Percentiles rank a stretch among this genome's conserved stretches.
Evolutionary conservation across 2,113 vertebrate genomes (phyloP).

Genomic region (Anarhynchus alexandrinus): DNA sequence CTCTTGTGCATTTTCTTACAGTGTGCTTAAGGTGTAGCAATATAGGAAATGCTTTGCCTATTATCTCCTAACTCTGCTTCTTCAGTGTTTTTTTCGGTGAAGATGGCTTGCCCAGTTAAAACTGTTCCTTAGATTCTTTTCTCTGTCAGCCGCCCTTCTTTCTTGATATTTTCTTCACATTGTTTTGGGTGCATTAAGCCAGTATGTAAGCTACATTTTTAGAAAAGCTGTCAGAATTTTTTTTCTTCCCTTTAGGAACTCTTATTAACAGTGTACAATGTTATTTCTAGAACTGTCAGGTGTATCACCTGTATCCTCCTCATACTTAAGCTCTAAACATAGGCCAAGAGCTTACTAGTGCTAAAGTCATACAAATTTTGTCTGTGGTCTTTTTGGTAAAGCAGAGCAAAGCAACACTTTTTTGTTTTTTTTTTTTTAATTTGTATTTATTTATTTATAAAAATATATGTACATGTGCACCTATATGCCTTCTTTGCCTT

Average conservation of each 20-base stretch:
- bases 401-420: background rate
- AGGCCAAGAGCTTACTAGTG: background rate
- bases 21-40: background rate
- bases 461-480: accelerated
- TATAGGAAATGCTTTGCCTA: background rate
- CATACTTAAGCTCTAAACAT: background rate
- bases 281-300: background rate
- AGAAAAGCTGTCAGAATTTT: background rate
- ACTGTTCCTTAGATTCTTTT: background rate
- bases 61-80: background rate
- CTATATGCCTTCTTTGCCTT: background rate
- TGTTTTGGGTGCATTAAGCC: background rate
- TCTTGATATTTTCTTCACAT: background rate
- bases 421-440: background rate
- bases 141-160: background rate
- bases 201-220: background rate
- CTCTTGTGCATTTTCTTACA: background rate
- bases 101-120: background rate
- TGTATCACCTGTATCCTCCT: background rate
- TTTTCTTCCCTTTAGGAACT: background rate
- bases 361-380: background rate
- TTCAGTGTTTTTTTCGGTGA: background rate
- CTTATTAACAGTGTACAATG: background rate
- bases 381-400: background rate
- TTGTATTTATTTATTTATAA: background rate